Conservation (phyloP, 2,113 vertebrate species). For the Embiotoca jacksoni region DNA sequence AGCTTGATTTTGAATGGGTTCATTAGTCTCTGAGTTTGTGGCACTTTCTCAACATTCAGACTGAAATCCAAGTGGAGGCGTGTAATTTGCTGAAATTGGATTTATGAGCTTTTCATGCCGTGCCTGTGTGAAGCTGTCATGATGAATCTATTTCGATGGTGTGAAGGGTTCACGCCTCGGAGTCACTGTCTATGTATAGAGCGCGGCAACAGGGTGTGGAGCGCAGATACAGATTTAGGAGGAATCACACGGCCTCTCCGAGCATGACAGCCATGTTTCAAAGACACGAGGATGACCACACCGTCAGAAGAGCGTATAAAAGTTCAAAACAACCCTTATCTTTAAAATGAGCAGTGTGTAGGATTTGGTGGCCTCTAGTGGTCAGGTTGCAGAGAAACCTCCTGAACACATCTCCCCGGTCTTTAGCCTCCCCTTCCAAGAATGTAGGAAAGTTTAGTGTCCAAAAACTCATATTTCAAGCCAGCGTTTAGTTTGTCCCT, state of each 20-base stretch:
- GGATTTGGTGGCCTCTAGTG: no score
- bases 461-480: no score
- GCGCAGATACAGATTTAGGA: constrained; percentile 30
- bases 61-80: not conserved
- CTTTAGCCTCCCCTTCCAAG: no score
- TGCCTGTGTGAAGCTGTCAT: constrained; percentile 35
- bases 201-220: constrained; percentile 47
- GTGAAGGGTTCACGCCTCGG: constrained; percentile 66
- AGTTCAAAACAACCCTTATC: not conserved
- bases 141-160: constrained; percentile 74
- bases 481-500: no score
- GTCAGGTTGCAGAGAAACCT: no score
- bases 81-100: constrained; percentile 38
- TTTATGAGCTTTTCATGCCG: constrained; percentile 34
- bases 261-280: constrained; percentile 44
- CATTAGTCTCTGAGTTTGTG: constrained; percentile 1
- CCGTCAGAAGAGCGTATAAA: not conserved
- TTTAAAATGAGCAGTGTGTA: not conserved
- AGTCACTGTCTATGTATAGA: constrained; percentile 69
- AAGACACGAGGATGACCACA: not conserved
- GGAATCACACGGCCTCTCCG: constrained; percentile 50
- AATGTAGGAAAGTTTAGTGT: no score
- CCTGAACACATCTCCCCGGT: no score
- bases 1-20: not conserved
- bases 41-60: not conserved